Conservation (phyloP, 2,113 vertebrate species). For the Ariopsis seemanni region DNA sequence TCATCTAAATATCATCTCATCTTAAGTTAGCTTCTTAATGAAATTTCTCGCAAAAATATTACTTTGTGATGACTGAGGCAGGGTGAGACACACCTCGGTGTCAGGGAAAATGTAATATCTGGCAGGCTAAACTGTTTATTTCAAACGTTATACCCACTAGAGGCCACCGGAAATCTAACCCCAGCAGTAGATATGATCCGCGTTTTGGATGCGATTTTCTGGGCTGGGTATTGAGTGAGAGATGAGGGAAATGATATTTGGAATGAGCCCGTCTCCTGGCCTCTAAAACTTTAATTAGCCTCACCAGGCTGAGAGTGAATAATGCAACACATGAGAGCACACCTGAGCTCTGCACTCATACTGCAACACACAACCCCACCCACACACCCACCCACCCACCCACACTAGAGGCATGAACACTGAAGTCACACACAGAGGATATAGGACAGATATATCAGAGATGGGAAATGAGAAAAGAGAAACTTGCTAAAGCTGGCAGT, state of each 20-base stretch:
- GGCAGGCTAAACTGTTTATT: slow-evolving; percentile 53
- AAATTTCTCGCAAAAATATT: slow-evolving; percentile 46
- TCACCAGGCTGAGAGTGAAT: slow-evolving; percentile 63
- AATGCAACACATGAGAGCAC: slow-evolving; percentile 63
- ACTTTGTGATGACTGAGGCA: slow-evolving; percentile 44
- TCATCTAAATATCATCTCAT: slow-evolving; percentile 47
- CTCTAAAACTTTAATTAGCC: slow-evolving; percentile 65
- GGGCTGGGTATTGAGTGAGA: slow-evolving; percentile 44
- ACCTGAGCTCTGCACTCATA: slow-evolving; percentile 51
- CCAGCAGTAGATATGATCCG: slow-evolving; percentile 48
- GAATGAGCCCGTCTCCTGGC: slow-evolving; percentile 46
- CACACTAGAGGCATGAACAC: slow-evolving; percentile 28
- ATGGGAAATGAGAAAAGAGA: slow-evolving; percentile 12
- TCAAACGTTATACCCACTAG: slow-evolving; percentile 61
- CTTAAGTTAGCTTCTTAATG: slow-evolving; percentile 48
- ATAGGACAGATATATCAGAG: slow-evolving; percentile 1
- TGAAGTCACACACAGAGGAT: slow-evolving; percentile 13
- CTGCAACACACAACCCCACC: background rate
- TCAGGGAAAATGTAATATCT: slow-evolving; percentile 62
- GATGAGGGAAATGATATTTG: slow-evolving; percentile 53
- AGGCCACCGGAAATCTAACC: slow-evolving; percentile 49
- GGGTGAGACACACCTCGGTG: slow-evolving; percentile 34
- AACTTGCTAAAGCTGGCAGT: background rate
- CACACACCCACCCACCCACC: background rate
- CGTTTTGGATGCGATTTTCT: slow-evolving; percentile 50